Evolutionary conservation across 1,140 invertebrate species (phyloP).

Genomic region (Sweltsa coloradensis): DNA sequence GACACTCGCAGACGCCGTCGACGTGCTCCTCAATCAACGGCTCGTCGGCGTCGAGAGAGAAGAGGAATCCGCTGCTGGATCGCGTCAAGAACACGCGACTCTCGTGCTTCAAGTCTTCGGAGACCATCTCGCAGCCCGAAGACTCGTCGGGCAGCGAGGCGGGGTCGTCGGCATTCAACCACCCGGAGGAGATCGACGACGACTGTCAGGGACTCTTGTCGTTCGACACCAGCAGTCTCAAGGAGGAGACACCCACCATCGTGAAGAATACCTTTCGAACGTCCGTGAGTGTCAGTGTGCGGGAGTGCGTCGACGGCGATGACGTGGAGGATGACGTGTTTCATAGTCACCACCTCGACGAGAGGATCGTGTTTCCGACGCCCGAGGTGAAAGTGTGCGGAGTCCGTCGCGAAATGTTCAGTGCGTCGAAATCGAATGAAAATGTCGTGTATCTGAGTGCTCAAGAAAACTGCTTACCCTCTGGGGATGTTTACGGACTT

Average conservation of each 20-base stretch:
- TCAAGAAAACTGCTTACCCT: too few species aligned
- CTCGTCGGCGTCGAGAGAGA: conserved; percentile 36
- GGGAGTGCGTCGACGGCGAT: not conserved
- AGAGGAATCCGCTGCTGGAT: conserved; percentile 52
- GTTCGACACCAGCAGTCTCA: not conserved
- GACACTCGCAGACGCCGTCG: conserved; percentile 28
- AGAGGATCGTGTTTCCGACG: too few species aligned
- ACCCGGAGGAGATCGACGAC: conserved; percentile 5
- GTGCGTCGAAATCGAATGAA: conserved; percentile 8
- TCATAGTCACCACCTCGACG: too few species aligned
- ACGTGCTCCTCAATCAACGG: conserved; percentile 32
- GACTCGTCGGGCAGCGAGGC: conserved; percentile 33
- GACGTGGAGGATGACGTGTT: not conserved
- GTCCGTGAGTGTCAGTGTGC: not conserved
- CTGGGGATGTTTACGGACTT: too few species aligned
- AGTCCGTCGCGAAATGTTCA: conserved; percentile 4
- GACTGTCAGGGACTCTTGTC: conserved; percentile 7
- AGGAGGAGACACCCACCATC: not conserved
- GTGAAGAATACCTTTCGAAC: not conserved
- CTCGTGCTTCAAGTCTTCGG: conserved; percentile 47
- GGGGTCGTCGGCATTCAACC: not conserved
- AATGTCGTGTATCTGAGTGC: conserved; percentile 11
- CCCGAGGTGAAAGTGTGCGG: too few species aligned
- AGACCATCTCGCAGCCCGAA: conserved; percentile 23
- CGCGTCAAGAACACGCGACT: conserved; percentile 56